Conservation (phyloP, 64 coral and sea anemone species). For the Pocillopora verrucosa region DNA sequence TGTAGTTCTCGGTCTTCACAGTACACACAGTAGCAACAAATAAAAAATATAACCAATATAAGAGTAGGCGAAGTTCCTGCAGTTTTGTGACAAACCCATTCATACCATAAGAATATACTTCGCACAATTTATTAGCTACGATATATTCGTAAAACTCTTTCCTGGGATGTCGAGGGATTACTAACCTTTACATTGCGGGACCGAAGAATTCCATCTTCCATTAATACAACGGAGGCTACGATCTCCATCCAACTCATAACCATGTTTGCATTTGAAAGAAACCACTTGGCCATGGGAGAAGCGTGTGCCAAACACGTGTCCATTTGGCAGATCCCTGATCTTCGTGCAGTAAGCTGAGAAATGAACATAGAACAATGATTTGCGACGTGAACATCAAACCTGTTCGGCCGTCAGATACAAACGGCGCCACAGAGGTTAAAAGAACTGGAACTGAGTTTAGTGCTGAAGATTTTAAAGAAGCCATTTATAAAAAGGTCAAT, state of each 20-base stretch:
- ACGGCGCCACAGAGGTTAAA: no score
- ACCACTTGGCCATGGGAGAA: constrained; percentile 37
- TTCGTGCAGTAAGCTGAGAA: not conserved
- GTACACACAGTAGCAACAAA: no score
- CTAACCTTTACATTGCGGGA: constrained; percentile 28
- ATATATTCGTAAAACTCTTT: not conserved
- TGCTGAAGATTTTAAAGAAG: not conserved
- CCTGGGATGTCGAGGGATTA: not conserved
- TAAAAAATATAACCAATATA: no score
- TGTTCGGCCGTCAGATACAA: no score
- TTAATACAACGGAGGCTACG: not conserved
- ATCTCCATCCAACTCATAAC: constrained; percentile 2
- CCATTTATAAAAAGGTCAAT: not conserved
- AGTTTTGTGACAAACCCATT: no score
- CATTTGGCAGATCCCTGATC: not conserved
- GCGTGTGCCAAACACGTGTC: not conserved
- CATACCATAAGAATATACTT: no score
- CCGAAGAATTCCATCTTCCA: not conserved
- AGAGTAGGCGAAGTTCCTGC: no score
- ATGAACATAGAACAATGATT: not conserved
- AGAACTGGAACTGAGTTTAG: no score
- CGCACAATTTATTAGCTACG: not conserved
- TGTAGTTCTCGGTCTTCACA: no score
- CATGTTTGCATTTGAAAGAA: not conserved
- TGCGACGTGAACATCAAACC: not conserved